These are phyloP conservation scores for Etheostoma spectabile DNA, from an alignment of 2,113 vertebrate genomes.

Conservation along the genomic window DNA sequence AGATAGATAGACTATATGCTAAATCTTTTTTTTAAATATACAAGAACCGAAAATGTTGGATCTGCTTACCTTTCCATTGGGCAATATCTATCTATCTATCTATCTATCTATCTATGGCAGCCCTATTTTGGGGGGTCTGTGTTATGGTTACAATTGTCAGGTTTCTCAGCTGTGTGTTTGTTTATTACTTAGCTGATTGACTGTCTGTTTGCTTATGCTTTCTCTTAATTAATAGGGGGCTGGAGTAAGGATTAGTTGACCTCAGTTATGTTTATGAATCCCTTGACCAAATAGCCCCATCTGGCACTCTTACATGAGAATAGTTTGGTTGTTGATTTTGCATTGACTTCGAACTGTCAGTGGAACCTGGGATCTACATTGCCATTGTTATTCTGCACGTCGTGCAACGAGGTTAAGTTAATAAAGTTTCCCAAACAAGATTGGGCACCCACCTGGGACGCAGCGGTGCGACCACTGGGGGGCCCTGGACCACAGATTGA, in stretches of 20 bases:
- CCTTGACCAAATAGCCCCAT: background rate
- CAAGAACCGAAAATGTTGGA: too few relatives aligned
- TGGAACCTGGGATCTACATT: conserved; percentile 22
- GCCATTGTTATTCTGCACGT: conserved; percentile 7
- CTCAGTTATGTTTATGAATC: conserved; percentile 1
- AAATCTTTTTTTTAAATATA: too few relatives aligned
- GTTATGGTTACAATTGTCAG: conserved; percentile 1
- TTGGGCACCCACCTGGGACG: conserved; percentile 48
- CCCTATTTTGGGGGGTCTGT: background rate
- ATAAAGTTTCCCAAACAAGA: conserved; percentile 28
- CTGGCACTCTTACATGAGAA: conserved; percentile 13
- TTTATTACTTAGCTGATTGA: conserved; percentile 10
- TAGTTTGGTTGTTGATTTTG: conserved; percentile 13
- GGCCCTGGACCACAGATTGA: conserved; percentile 50
- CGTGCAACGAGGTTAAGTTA: conserved; percentile 43
- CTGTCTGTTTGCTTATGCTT: conserved; percentile 32
- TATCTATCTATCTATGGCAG: background rate
- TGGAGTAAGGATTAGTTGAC: background rate
- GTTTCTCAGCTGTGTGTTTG: conserved; percentile 29
- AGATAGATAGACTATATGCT: too few relatives aligned
- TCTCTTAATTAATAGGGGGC: conserved; percentile 29
- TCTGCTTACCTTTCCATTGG: too few relatives aligned
- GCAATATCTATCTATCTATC: too few relatives aligned
- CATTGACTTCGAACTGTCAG: conserved; percentile 8
- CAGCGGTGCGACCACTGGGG: conserved; percentile 43